phyloP scores from a whole-genome alignment of 2,888 invertebrate genomes.

The Rhagonycha fulva region DNA sequence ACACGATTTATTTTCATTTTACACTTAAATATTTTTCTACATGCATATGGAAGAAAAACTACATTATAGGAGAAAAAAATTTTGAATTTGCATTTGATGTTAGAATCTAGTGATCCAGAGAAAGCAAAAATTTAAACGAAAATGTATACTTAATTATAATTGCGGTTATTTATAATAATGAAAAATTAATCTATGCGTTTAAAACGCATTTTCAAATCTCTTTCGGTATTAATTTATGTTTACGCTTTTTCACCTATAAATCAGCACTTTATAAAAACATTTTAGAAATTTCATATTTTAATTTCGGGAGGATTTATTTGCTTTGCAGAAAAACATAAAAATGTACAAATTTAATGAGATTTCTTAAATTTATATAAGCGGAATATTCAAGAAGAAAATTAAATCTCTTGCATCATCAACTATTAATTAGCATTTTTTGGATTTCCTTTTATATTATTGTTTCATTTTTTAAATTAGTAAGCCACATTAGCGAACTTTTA shows the following conservation, averaged over 20 bases:
- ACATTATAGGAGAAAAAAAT: not conserved
- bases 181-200: not conserved
- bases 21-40: not conserved
- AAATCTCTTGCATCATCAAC: not conserved
- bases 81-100: not conserved
- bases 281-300: not conserved
- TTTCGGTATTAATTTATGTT: not conserved
- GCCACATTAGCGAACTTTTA: no score
- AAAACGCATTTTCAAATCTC: not conserved
- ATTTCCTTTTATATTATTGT: not conserved
- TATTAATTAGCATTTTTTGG: not conserved
- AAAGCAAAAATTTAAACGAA: not conserved
- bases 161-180: not conserved
- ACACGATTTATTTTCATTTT: conserved; percentile 39
- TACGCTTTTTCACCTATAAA: not conserved
- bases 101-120: not conserved
- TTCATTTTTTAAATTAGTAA: not conserved
- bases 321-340: not conserved
- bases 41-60: not conserved
- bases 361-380: not conserved
- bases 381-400: not conserved
- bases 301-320: not conserved
- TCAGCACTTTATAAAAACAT: not conserved
- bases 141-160: not conserved
- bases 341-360: not conserved